Base-by-base conservation (phyloP, 2,888 invertebrate species). In the Drosophila anomalata region DNA sequence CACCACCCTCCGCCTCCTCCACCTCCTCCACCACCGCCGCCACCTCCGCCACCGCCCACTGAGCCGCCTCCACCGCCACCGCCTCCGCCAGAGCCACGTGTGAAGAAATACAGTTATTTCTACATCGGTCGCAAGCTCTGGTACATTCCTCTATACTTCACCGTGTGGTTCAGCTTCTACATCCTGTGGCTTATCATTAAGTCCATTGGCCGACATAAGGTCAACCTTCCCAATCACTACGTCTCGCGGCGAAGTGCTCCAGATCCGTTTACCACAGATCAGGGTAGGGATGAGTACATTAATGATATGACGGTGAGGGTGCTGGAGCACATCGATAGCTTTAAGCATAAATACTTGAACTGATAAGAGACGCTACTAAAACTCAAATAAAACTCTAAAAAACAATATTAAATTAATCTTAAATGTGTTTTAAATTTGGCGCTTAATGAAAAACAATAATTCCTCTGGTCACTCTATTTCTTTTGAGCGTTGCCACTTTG, bases 61-160 rank as follows among this genome's bases (percentile, higher is more conserved):
- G 89, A 77, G 11, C 85, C 81, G 1, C 82, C 82, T 2, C 89
- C 89, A 53, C 89, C 88, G 2, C 81, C 88, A n/a, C 89, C 87
- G 41, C 88, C 83, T 7, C 86, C 84, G 84, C 92, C 69, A 79
- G 89, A 91, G 60, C 89, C 91, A 2, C 90, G 93, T 76, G 93
- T 93, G 12, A 93, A 93, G 73, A 93, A 93, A 77, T 94, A 95
- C 90, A 94, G 94, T 77, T 95, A 95, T 90, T 95, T 95, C 81
- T 95, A 94, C 83, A 93, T 95, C 71, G 95, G 95, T 0, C 93
- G 94, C 65, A 95, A 95, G 78, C 91, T 95, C 1, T 95, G 95
- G 95, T 95, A 95, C 86, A 93, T 95, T 59, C 95, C 95, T 0
- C 90, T 95, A 47, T 95, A 95, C 89, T 95, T 95, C 81, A 95